These are phyloP conservation scores for Ophonus ardosiacus DNA, from an alignment of 2,888 invertebrate genomes.

Conservation along the genomic window DNA sequence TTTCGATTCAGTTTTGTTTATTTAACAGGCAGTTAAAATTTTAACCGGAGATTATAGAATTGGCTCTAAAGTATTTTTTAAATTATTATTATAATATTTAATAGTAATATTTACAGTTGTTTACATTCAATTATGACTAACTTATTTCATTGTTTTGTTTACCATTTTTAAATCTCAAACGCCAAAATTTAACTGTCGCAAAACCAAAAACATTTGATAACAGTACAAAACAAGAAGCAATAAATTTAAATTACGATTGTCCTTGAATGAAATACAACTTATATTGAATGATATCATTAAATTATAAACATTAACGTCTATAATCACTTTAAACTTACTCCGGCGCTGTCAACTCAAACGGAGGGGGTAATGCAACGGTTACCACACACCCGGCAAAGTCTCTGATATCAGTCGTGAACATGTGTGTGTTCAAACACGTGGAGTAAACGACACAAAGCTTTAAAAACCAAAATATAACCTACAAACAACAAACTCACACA, in stretches of 20 bases:
- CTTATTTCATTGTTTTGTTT: no score
- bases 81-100: no score
- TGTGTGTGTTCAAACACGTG: neutral
- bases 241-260: slow-evolving; percentile 5
- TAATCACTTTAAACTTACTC: slow-evolving; percentile 28
- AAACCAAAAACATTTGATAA: slow-evolving; percentile 11
- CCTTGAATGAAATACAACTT: slow-evolving; percentile 41
- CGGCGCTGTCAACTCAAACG: neutral
- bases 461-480: neutral
- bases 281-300: slow-evolving; percentile 43
- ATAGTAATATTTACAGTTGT: no score
- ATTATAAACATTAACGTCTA: slow-evolving; percentile 30
- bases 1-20: no score
- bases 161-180: neutral
- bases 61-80: no score
- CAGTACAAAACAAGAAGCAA: slow-evolving; percentile 24
- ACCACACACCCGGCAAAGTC: slow-evolving; percentile 1
- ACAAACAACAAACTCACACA: neutral
- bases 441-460: neutral
- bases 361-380: slow-evolving; percentile 12
- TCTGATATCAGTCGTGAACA: neutral
- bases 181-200: neutral
- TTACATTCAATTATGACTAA: no score
- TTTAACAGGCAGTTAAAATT: no score
- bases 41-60: no score